Evolutionary conservation across 2,888 invertebrate species (phyloP).

Genomic region (Trissoscelio sp.): DNA sequence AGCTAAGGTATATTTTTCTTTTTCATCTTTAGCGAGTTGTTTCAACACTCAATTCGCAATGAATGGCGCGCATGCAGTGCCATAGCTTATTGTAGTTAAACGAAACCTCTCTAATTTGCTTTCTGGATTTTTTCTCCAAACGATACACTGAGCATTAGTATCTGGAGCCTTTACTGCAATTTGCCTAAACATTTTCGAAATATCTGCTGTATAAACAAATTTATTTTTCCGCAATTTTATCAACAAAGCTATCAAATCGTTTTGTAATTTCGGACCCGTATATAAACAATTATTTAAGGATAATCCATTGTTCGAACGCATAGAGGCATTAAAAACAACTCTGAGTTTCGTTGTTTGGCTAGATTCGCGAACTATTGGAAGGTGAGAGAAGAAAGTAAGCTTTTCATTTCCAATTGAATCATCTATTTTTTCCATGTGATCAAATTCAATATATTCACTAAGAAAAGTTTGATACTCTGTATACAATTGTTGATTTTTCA

Average conservation of each 20-base stretch:
- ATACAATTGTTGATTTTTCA: background rate
- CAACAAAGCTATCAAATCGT: background rate
- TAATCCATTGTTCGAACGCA: slow-evolving; percentile 31
- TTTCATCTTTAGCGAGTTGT: background rate
- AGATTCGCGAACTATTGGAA: slow-evolving; percentile 41
- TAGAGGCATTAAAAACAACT: slow-evolving; percentile 48
- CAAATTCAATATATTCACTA: background rate
- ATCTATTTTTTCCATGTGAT: slow-evolving; percentile 4
- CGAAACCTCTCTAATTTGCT: background rate
- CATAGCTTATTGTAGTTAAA: background rate
- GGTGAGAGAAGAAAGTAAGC: slow-evolving; percentile 42
- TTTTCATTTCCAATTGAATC: background rate
- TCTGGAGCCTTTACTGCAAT: background rate
- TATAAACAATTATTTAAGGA: slow-evolving; percentile 51
- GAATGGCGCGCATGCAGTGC: background rate
- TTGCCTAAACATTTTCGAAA: background rate
- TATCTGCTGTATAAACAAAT: background rate
- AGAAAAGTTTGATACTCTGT: background rate
- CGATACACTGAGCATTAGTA: background rate
- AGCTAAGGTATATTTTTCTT: background rate
- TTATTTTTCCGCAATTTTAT: background rate
- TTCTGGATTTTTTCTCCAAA: background rate
- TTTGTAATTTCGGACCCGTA: slow-evolving; percentile 34
- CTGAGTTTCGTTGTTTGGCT: slow-evolving; percentile 49
- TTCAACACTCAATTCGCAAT: background rate